These are phyloP conservation scores for Cephalotes varians DNA, from an alignment of 2,888 invertebrate genomes.

Conservation along the genomic window DNA sequence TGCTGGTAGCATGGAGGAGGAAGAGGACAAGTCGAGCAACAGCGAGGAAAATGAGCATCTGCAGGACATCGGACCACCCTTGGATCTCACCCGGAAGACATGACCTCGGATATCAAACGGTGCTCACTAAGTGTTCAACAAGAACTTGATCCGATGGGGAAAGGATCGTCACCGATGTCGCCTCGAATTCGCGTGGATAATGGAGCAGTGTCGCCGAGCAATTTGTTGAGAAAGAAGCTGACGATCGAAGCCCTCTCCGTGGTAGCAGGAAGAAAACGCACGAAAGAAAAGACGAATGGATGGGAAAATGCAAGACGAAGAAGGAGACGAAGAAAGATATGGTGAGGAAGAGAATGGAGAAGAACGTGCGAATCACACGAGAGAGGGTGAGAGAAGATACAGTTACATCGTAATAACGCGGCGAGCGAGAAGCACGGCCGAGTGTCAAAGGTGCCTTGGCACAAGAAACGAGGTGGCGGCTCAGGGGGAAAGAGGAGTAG, in stretches of 20 bases:
- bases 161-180: slow-evolving; percentile 13
- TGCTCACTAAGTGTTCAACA: slow-evolving; percentile 59
- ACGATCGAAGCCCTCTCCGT: not conserved
- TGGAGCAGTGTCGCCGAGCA: not conserved
- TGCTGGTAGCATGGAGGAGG: slow-evolving; percentile 63
- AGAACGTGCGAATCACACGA: slow-evolving; percentile 31
- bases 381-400: slow-evolving; percentile 37
- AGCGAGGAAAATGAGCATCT: slow-evolving; percentile 74
- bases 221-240: not conserved
- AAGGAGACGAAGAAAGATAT: not conserved
- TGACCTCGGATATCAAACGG: slow-evolving; percentile 74
- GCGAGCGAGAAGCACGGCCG: slow-evolving; percentile 41
- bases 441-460: slow-evolving; percentile 41
- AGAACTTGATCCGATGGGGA: slow-evolving; percentile 37
- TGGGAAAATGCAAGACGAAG: not conserved
- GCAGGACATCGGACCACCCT: slow-evolving; percentile 79
- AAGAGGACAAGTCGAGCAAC: slow-evolving; percentile 73
- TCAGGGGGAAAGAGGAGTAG: slow-evolving; percentile 35
- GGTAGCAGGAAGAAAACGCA: not conserved
- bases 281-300: not conserved
- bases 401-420: slow-evolving; percentile 53
- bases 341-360: slow-evolving; percentile 30
- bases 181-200: not conserved
- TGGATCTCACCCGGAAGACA: slow-evolving; percentile 83
- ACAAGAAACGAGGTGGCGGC: slow-evolving; percentile 49